Conservation (phyloP, 2,113 vertebrate species). For the Poeciliopsis prolifica region DNA sequence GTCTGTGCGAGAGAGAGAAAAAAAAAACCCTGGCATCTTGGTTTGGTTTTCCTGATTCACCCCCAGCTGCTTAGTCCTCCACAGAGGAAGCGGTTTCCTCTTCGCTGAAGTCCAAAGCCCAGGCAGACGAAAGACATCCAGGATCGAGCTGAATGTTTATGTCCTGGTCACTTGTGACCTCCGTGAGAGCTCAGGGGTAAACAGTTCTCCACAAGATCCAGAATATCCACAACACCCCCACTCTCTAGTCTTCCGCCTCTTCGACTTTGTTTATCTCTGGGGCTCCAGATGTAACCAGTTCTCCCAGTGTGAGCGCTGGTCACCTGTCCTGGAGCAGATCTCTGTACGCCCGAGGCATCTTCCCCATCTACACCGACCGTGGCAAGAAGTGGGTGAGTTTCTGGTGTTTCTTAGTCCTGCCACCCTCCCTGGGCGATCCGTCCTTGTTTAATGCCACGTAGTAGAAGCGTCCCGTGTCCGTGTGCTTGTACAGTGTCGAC, state of each 20-base stretch:
- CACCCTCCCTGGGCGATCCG: slow-evolving; percentile 93
- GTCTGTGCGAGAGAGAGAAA: slow-evolving; percentile 24
- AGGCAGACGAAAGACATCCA: slow-evolving; percentile 61
- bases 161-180: slow-evolving; percentile 71
- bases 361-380: slow-evolving; percentile 92
- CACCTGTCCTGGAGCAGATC: slow-evolving; percentile 96
- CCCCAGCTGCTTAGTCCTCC: slow-evolving; percentile 40
- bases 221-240: slow-evolving; percentile 35
- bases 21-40: slow-evolving; percentile 31
- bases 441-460: slow-evolving; percentile 98
- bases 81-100: slow-evolving; percentile 46
- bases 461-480: slow-evolving; percentile 91
- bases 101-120: slow-evolving; percentile 46
- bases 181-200: slow-evolving; percentile 41
- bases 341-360: slow-evolving; percentile 92
- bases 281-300: slow-evolving; percentile 31
- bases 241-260: neutral
- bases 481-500: slow-evolving; percentile 94
- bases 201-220: slow-evolving; percentile 51
- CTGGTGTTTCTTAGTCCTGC: slow-evolving; percentile 98
- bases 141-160: slow-evolving; percentile 74
- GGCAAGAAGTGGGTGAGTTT: slow-evolving; percentile 98
- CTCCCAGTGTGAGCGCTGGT: slow-evolving; percentile 66
- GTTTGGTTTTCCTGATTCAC: slow-evolving; percentile 19
- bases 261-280: slow-evolving; percentile 8